Evolutionary conservation across 2,113 vertebrate genomes (phyloP).

Genomic region (Pampusana beccarii): DNA sequence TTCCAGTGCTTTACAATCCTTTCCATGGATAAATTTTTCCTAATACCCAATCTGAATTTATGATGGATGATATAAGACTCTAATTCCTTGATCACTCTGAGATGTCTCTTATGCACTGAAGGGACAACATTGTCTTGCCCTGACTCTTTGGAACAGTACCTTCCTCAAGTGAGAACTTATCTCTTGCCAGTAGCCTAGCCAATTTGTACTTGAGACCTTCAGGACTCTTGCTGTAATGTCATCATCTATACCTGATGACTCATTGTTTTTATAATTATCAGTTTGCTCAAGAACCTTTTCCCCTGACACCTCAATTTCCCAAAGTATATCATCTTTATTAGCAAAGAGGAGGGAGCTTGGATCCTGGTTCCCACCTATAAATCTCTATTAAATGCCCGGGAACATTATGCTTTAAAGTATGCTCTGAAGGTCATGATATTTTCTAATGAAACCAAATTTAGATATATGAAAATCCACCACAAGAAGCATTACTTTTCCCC

Average conservation of each 20-base stretch:
- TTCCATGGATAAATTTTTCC: too few species aligned
- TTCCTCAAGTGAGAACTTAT: neutral
- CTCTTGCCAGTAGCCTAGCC: neutral
- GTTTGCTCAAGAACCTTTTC: conserved; percentile 13
- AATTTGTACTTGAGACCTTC: neutral
- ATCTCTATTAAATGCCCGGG: neutral
- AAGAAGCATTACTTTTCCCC: neutral
- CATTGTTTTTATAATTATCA: conserved; percentile 15
- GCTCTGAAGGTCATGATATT: neutral
- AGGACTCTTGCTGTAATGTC: neutral
- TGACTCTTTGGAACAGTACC: neutral
- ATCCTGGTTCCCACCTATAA: neutral
- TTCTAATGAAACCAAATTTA: neutral
- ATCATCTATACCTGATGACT: conserved; percentile 16
- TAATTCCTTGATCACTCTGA: neutral
- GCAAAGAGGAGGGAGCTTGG: neutral
- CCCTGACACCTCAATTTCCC: neutral
- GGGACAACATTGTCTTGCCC: neutral
- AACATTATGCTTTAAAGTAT: neutral
- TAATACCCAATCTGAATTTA: too few species aligned
- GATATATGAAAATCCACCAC: neutral
- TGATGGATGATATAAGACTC: neutral
- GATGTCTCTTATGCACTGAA: neutral
- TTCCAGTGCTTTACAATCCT: too few species aligned
- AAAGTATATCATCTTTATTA: conserved; percentile 28